A percentile compares a stretch with the other conserved stretches of the same genome.
Evolutionary conservation across 2,888 invertebrate genomes (phyloP).

Genomic region (Ferdinandea cuprea): DNA sequence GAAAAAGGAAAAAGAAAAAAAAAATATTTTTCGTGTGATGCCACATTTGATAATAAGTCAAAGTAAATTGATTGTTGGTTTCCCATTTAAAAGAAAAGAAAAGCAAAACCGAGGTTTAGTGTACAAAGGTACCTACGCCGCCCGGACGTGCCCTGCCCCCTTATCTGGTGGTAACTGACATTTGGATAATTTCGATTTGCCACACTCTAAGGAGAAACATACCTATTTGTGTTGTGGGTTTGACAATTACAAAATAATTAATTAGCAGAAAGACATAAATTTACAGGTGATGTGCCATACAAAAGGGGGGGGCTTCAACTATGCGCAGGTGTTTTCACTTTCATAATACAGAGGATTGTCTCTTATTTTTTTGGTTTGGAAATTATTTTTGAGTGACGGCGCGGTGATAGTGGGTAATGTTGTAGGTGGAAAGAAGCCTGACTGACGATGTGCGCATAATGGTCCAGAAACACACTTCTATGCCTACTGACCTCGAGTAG

Average conservation of each 20-base stretch:
- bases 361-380: slow-evolving; percentile 24
- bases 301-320: slow-evolving; percentile 9
- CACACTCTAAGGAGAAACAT: neutral
- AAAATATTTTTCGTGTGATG: slow-evolving; percentile 51
- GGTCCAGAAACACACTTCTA: slow-evolving; percentile 31
- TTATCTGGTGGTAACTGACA: neutral
- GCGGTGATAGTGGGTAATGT: neutral
- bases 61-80: slow-evolving; percentile 60
- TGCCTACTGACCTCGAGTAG: slow-evolving; percentile 47
- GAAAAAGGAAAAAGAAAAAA: slow-evolving; percentile 23
- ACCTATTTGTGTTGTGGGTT: slow-evolving; percentile 1
- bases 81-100: slow-evolving; percentile 36
- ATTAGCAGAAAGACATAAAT: slow-evolving; percentile 65
- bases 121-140: slow-evolving; percentile 18
- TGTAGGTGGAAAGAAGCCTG: neutral
- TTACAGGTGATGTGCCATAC: slow-evolving; percentile 24
- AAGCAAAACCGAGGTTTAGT: slow-evolving; percentile 21
- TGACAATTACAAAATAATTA: slow-evolving; percentile 59
- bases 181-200: slow-evolving; percentile 16
- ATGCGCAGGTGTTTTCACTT: slow-evolving; percentile 60
- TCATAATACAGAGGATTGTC: slow-evolving; percentile 31
- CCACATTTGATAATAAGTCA: slow-evolving; percentile 62
- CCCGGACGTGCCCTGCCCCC: too few species aligned
- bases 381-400: slow-evolving; percentile 21
- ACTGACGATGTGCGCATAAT: neutral